Conservation (phyloP, 2,113 vertebrate genomes). For the Notechis scutatus region DNA sequence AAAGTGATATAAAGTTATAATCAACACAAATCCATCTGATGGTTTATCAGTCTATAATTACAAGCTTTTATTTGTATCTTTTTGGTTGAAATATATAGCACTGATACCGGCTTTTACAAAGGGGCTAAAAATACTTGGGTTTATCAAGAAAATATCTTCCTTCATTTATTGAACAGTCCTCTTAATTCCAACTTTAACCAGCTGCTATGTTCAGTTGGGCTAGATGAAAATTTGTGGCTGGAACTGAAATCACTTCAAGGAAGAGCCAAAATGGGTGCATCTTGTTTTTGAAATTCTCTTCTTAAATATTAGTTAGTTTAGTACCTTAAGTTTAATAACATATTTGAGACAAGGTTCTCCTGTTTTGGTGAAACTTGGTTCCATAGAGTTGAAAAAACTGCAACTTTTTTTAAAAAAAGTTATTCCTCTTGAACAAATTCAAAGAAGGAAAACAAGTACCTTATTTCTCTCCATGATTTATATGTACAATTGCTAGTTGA, state of each 20-base stretch:
- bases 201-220: neutral
- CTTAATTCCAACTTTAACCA: neutral
- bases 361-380: neutral
- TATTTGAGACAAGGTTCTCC: neutral
- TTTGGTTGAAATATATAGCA: neutral
- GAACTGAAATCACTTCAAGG: neutral
- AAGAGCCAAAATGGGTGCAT: neutral
- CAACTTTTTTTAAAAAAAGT: neutral
- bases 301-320: neutral
- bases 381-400: neutral
- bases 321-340: neutral
- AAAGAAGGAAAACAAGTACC: neutral
- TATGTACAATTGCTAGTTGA: neutral
- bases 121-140: constrained; percentile 38
- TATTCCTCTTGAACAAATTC: neutral
- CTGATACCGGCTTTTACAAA: neutral
- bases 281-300: neutral
- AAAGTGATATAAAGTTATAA: neutral
- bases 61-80: neutral
- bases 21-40: neutral
- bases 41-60: accelerated
- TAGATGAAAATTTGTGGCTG: neutral
- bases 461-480: neutral
- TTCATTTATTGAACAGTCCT: neutral
- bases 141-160: neutral